These are phyloP conservation scores for Trematomus bernacchii DNA, from an alignment of 2,797 vertebrate genomes.

Conservation along the genomic window DNA sequence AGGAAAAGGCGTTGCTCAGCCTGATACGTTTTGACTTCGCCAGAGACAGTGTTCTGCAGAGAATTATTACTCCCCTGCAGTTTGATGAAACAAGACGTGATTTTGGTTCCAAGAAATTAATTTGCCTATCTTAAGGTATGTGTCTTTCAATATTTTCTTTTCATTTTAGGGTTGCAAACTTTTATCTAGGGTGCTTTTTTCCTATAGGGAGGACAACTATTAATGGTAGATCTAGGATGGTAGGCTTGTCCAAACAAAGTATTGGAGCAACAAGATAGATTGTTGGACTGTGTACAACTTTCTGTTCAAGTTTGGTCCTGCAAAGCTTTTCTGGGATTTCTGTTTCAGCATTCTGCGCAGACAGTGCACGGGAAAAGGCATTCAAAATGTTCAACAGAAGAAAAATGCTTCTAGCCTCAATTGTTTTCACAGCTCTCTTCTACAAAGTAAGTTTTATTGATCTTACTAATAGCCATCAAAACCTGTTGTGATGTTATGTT, in stretches of 20 bases:
- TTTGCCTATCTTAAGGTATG: slow-evolving; percentile 42
- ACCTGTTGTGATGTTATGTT: not conserved
- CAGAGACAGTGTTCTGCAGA: not conserved
- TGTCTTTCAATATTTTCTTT: slow-evolving; percentile 18
- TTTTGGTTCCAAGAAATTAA: slow-evolving; percentile 2
- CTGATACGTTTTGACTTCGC: slow-evolving; percentile 45
- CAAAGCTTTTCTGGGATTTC: not conserved
- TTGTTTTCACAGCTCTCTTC: slow-evolving; percentile 41
- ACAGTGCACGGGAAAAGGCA: slow-evolving; percentile 4
- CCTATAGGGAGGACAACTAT: not conserved
- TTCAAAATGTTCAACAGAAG: slow-evolving; percentile 55
- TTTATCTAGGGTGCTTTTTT: not conserved
- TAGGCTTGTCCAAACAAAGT: slow-evolving; percentile 32
- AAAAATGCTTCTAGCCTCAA: slow-evolving; percentile 26
- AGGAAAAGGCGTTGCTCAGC: slow-evolving; percentile 33
- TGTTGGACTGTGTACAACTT: not conserved
- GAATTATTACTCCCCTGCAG: slow-evolving; percentile 13
- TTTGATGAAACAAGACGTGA: not conserved
- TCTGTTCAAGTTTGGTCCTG: slow-evolving; percentile 37
- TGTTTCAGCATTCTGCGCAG: slow-evolving; percentile 5
- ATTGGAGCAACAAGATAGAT: not conserved
- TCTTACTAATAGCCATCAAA: not conserved
- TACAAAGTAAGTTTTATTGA: slow-evolving; percentile 52
- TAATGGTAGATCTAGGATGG: not conserved
- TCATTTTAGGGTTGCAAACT: not conserved